These are phyloP conservation scores for Syncerus caffer DNA, from an alignment of 2,797 vertebrate species.

Conservation along the genomic window DNA sequence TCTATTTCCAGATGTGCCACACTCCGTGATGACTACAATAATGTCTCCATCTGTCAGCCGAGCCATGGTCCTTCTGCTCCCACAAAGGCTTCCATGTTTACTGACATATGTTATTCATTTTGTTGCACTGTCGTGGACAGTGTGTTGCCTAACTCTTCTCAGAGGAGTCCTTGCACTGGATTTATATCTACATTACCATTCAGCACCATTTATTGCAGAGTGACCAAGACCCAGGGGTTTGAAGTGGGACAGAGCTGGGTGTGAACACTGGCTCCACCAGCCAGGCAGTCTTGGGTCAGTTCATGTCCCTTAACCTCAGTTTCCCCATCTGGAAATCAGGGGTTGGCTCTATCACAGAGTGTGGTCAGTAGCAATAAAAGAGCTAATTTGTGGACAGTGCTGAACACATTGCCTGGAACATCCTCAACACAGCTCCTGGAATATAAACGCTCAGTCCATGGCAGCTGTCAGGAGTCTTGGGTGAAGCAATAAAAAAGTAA, in stretches of 20 bases:
- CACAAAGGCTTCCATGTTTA: conserved; percentile 15
- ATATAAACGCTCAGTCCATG: background rate
- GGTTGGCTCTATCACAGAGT: background rate
- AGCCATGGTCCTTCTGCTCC: background rate
- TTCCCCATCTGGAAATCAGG: background rate
- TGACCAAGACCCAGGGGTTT: background rate
- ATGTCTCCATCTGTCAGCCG: conserved; percentile 9
- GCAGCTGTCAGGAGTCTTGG: background rate
- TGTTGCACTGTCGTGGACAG: background rate
- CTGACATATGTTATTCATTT: conserved; percentile 4
- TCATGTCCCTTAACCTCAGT: background rate
- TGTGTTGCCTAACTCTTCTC: background rate
- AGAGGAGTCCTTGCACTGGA: background rate
- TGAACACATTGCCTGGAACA: background rate
- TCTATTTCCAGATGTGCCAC: conserved; percentile 56
- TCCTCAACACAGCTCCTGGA: background rate
- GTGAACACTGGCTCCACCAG: background rate
- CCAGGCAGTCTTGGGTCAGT: background rate
- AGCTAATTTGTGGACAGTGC: background rate
- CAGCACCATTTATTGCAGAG: background rate
- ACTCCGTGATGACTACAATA: background rate
- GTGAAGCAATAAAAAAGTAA: background rate
- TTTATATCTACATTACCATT: background rate
- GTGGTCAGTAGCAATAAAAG: background rate
- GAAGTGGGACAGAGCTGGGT: background rate